Evolutionary conservation across 1,140 invertebrate genomes (phyloP).

Genomic region (Calliopsis andreniformis): DNA sequence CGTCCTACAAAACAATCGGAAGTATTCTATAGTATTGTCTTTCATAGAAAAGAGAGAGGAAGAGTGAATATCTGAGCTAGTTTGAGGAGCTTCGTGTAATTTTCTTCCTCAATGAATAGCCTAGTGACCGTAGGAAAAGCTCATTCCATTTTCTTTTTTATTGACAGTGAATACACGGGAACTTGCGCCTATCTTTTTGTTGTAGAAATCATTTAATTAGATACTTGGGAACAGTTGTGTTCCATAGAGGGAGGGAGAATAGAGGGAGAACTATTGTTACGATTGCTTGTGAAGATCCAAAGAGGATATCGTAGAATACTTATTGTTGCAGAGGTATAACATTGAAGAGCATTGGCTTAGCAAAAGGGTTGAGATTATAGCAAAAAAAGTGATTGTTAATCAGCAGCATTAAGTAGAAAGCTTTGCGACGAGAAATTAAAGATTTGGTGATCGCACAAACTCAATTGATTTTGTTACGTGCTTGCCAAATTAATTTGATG

Average conservation of each 20-base stretch:
- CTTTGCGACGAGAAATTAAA: not conserved
- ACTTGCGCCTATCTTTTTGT: no score
- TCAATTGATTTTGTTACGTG: not conserved
- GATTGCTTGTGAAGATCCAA: no score
- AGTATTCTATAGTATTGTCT: conserved; percentile 39
- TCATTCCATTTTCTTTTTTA: not conserved
- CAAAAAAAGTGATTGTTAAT: not conserved
- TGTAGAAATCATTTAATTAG: no score
- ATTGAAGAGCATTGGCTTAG: not conserved
- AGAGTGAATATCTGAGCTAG: conserved; percentile 1
- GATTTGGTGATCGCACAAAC: not conserved
- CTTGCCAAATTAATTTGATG: no score
- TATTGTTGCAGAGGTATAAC: not conserved
- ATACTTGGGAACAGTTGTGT: no score
- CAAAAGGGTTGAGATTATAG: not conserved
- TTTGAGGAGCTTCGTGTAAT: not conserved
- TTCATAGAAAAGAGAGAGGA: not conserved
- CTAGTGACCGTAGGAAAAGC: not conserved
- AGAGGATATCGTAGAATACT: no score
- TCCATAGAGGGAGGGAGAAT: no score
- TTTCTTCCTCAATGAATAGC: not conserved
- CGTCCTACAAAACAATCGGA: conserved; percentile 70
- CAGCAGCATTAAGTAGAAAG: no score
- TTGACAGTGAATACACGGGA: no score
- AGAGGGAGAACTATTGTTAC: no score